Conservation (phyloP, 2,888 invertebrate genomes). For the Caenorhabditis auriculariae region DNA sequence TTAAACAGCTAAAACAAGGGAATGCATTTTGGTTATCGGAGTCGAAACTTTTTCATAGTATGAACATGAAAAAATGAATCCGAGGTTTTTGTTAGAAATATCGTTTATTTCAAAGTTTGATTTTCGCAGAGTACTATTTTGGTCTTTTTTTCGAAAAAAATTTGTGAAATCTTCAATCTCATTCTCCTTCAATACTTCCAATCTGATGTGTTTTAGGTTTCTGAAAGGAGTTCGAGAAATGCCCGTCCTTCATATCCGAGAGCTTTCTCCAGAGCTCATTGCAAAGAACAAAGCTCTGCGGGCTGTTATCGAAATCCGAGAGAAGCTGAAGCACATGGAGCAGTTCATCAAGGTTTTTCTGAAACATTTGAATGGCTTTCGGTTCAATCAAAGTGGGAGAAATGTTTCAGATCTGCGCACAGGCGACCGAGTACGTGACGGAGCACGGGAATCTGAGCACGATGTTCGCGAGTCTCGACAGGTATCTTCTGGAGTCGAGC, state of each 20-base stretch:
- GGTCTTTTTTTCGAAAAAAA: background rate
- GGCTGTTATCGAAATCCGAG: constrained; percentile 67
- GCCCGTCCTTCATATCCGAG: constrained; percentile 18
- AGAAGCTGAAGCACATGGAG: constrained; percentile 74
- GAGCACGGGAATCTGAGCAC: constrained; percentile 45
- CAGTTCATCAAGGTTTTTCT: constrained; percentile 40
- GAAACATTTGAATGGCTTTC: background rate
- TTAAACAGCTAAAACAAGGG: no score
- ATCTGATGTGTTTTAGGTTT: no score
- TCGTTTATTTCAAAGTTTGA: background rate
- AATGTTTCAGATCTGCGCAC: constrained; percentile 21
- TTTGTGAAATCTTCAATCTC: no score
- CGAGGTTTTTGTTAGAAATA: background rate
- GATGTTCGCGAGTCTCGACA: constrained; percentile 50
- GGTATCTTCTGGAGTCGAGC: constrained; percentile 42
- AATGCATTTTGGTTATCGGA: no score
- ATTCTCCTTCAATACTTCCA: no score
- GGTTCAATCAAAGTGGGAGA: background rate
- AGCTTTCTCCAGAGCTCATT: constrained; percentile 16
- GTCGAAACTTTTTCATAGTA: background rate
- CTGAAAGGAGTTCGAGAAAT: constrained; percentile 18
- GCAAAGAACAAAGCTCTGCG: constrained; percentile 21
- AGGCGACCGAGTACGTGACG: constrained; percentile 14
- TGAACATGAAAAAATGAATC: background rate
- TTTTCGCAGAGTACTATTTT: background rate